Percentiles rank a stretch among this genome's conserved stretches.
Evolutionary conservation across 1,140 invertebrate species (phyloP).

Genomic region (Heliothis subflexa): DNA sequence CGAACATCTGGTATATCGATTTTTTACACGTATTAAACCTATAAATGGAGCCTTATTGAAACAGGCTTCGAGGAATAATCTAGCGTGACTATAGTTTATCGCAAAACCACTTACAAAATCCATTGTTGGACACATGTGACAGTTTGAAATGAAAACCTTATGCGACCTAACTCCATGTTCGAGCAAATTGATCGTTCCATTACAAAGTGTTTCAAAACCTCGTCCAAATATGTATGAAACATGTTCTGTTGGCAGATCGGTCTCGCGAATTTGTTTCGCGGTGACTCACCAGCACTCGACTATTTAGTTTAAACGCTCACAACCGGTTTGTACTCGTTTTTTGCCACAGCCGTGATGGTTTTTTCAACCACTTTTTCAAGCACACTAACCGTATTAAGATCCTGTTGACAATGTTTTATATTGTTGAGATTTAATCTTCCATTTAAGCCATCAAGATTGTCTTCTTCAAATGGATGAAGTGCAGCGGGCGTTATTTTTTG

Average conservation of each 20-base stretch:
- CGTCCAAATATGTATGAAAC: conserved; percentile 39
- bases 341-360: conserved; percentile 29
- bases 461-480: conserved; percentile 28
- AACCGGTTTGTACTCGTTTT: conserved; percentile 41
- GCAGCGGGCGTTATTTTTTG: not conserved
- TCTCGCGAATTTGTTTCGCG: conserved; percentile 36
- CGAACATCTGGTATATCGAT: conserved; percentile 1
- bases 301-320: conserved; percentile 41
- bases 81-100: not conserved
- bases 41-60: not conserved
- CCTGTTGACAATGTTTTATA: conserved; percentile 46
- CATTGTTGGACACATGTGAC: not conserved
- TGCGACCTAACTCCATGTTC: conserved; percentile 13
- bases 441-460: conserved; percentile 27
- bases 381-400: conserved; percentile 41
- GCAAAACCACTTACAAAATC: not conserved
- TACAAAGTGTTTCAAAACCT: conserved; percentile 31
- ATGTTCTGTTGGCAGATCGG: conserved; percentile 35
- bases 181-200: conserved; percentile 27
- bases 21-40: not conserved
- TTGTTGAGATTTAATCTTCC: conserved; percentile 42
- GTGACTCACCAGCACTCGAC: conserved; percentile 38
- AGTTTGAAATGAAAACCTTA: conserved; percentile 11
- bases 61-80: not conserved
- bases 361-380: conserved; percentile 34